Base-by-base conservation (phyloP, 2,888 invertebrate species). In the Euproctis similis region DNA sequence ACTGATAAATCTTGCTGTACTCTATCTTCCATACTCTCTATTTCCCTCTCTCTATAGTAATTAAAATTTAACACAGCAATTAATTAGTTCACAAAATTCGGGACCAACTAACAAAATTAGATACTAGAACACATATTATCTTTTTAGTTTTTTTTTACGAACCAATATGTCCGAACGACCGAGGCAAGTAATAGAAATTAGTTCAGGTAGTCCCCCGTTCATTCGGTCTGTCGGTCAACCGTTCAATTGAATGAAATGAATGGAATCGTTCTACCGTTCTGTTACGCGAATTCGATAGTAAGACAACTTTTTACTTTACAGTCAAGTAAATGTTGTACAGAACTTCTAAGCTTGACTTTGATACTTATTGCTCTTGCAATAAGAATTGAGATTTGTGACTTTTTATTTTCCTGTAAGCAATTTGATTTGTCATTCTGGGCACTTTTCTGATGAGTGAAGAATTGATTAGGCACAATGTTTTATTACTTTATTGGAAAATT, bases 391-490 rank as follows among this genome's bases (percentile, higher is more conserved):
- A 3, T 28, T 14, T 26, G 26, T 25, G 0, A 4, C 5, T 8
- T 12, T 23, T 26, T 24, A 35, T 24, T 12, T 3, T 7, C 4
- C 7, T n/a, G n/a, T n/a, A 23, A 30, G 12, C 32, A 34, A 27
- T 9, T 31, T 26, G 32, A 43, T 25, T 25, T 45, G 34, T 39
- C 29, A 34, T 18, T 7, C 14, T 12, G 46, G 44, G 43, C 42
- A 43, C 45, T 47, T 53, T 57, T 55, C 56, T 59, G 60, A 65
- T 57, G 59, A 53, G 48, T 49, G 49, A 49, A 44, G 46, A 70
- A 72, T 71, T 68, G 66, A 72, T 71, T 70, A 55, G 61, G 54
- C 49, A 56, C 59, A 55, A 53, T 52, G 50, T 57, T 59, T 55
- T 59, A 51, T 53, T 50, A 43, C 50, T 59, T 58, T 54, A 50